phyloP scores from a whole-genome alignment of 2,113 vertebrate genomes.

The Numenius arquata region DNA sequence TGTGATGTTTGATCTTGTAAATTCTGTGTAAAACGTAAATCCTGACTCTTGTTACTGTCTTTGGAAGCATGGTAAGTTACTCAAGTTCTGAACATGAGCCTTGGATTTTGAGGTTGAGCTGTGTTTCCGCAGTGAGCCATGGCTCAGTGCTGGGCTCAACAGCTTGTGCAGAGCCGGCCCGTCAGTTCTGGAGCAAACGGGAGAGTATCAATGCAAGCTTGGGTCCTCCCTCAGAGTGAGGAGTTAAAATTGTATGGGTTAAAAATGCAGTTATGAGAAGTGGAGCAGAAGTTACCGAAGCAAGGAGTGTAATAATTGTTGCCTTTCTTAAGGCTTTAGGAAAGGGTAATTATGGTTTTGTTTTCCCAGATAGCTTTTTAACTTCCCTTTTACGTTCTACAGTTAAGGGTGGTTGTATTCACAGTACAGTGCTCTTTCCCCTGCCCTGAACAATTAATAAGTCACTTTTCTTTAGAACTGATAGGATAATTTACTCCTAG shows the following conservation, averaged over 20 bases:
- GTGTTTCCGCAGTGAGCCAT: not conserved
- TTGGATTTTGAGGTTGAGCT: not conserved
- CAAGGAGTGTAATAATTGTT: not conserved
- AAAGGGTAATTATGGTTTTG: not conserved
- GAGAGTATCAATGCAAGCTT: fast-evolving
- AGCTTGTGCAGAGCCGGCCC: not conserved
- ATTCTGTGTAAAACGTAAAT: not conserved
- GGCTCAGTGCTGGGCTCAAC: not conserved
- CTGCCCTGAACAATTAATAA: not conserved
- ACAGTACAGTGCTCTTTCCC: not conserved
- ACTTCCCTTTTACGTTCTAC: not conserved
- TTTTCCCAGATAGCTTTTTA: not conserved
- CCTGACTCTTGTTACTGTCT: not conserved
- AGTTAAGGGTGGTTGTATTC: not conserved
- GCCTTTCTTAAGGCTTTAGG: not conserved
- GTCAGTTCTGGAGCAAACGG: not conserved
- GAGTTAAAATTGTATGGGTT: not conserved
- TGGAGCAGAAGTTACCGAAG: not conserved
- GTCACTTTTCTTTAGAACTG: not conserved
- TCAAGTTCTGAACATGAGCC: not conserved
- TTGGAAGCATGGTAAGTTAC: not conserved
- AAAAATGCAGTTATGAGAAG: not conserved
- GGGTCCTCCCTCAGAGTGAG: not conserved
- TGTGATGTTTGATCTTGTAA: not conserved
- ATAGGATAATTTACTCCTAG: not conserved